Percentiles rank a stretch among this genome's conserved stretches.
Evolutionary conservation across 2,113 vertebrate species (phyloP).

Genomic region (Morone chrysops): DNA sequence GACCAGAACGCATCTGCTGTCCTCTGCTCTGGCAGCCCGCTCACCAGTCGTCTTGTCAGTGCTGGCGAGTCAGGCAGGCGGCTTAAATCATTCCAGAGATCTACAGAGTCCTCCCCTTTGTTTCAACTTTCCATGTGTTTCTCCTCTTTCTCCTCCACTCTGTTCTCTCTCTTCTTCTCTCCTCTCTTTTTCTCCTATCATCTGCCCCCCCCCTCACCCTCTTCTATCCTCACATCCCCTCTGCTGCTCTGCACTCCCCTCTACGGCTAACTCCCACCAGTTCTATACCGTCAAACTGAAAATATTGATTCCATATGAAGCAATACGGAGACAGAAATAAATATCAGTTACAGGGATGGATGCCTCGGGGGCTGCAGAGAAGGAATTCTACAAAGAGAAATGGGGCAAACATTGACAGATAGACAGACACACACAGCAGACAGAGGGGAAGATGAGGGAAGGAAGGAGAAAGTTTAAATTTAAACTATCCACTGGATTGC

Average conservation of each 20-base stretch:
- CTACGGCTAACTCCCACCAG: constrained; percentile 23
- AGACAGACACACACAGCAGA: neutral
- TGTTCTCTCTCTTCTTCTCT: constrained; percentile 20
- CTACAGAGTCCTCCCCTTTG: constrained; percentile 46
- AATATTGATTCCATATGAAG: constrained; percentile 60
- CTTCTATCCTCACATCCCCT: constrained; percentile 44
- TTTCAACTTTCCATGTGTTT: constrained; percentile 73
- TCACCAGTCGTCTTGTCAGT: constrained; percentile 46
- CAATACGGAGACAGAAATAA: constrained; percentile 38
- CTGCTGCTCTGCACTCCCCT: constrained; percentile 7
- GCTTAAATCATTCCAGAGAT: constrained; percentile 70
- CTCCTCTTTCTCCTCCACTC: constrained; percentile 52
- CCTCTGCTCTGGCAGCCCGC: constrained; percentile 56
- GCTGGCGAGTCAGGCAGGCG: constrained; percentile 51
- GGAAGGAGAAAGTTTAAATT: constrained; percentile 4
- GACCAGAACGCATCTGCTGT: constrained; percentile 62
- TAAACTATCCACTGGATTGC: constrained; percentile 25
- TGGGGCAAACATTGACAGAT: constrained; percentile 31
- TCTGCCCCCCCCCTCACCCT: neutral
- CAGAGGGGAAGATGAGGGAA: neutral
- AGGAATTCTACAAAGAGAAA: constrained; percentile 47
- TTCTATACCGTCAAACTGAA: constrained; percentile 32
- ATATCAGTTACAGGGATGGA: constrained; percentile 37
- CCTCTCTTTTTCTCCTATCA: constrained; percentile 36
- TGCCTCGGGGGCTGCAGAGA: constrained; percentile 28